phyloP scores from a whole-genome alignment of 2,888 invertebrate genomes.

The Atrina japonica region DNA sequence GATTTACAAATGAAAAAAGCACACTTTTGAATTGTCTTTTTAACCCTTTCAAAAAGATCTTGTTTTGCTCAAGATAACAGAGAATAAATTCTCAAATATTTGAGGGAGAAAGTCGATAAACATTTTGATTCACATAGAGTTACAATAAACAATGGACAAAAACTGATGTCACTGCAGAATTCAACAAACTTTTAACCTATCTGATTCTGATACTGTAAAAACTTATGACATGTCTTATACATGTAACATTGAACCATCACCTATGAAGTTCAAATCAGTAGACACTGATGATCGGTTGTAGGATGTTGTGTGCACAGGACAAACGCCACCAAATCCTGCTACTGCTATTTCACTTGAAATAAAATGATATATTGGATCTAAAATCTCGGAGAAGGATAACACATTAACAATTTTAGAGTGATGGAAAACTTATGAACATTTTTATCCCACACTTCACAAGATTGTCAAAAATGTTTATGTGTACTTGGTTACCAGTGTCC shows the following conservation, averaged over 20 bases:
- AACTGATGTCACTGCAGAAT: too few species aligned
- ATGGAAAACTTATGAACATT: constrained; percentile 16
- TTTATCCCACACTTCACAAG: constrained; percentile 5
- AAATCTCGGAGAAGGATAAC: neutral
- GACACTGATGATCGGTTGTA: constrained; percentile 15
- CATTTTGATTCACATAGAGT: too few species aligned
- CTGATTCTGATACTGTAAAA: too few species aligned
- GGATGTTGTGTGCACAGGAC: constrained; percentile 13
- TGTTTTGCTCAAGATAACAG: constrained; percentile 2
- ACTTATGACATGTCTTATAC: too few species aligned
- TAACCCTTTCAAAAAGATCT: constrained; percentile 14
- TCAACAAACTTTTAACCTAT: too few species aligned
- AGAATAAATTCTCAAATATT: neutral
- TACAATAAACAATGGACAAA: too few species aligned
- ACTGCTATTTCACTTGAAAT: too few species aligned
- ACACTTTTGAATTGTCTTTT: neutral
- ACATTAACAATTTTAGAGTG: constrained; percentile 17
- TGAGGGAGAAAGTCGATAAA: neutral
- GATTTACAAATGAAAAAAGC: neutral
- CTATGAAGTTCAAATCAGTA: constrained; percentile 14
- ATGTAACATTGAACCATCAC: neutral
- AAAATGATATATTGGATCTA: neutral
- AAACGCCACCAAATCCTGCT: neutral
- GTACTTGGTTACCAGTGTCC: too few species aligned
- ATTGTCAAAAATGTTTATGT: constrained; percentile 19